phyloP scores from a whole-genome alignment of 1,140 invertebrate genomes.

The Carcinoscorpius rotundicauda region DNA sequence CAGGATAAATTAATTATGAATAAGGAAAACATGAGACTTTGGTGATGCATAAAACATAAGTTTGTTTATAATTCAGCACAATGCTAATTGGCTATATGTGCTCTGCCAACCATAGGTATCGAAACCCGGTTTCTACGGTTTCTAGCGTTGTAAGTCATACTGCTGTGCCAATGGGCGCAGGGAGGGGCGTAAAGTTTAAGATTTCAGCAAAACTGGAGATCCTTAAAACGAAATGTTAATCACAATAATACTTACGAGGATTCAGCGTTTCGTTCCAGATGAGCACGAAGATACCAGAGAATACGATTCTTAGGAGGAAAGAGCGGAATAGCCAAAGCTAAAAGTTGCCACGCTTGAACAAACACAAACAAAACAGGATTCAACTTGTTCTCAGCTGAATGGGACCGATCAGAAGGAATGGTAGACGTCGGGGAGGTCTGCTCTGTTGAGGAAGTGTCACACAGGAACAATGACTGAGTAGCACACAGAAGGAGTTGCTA shows the following conservation, averaged over 20 bases:
- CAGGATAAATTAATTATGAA: no score
- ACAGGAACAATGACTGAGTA: slow-evolving; percentile 91
- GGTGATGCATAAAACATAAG: no score
- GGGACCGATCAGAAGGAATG: slow-evolving; percentile 20
- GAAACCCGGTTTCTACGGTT: no score
- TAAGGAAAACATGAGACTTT: no score
- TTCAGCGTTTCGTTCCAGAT: slow-evolving; percentile 79
- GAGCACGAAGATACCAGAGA: slow-evolving; percentile 85
- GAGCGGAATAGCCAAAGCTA: slow-evolving; percentile 79
- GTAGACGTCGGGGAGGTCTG: slow-evolving; percentile 17
- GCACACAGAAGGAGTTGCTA: slow-evolving; percentile 87
- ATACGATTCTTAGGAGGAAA: slow-evolving; percentile 85
- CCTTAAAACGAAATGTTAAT: no score
- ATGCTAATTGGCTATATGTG: no score
- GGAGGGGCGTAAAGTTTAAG: no score
- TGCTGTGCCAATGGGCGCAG: no score
- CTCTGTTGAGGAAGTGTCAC: slow-evolving; percentile 51
- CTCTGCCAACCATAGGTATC: no score
- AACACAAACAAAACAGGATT: slow-evolving; percentile 60
- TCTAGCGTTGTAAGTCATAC: no score
- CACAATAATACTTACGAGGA: slow-evolving; percentile 51
- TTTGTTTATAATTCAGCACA: no score
- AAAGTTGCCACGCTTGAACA: slow-evolving; percentile 87
- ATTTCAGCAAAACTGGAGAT: no score
- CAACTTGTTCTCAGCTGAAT: slow-evolving; percentile 30